A percentile compares a stretch with the other conserved stretches of the same genome.
phyloP scores from a whole-genome alignment of 2,888 invertebrate genomes.

The Agonopterix arenella region DNA sequence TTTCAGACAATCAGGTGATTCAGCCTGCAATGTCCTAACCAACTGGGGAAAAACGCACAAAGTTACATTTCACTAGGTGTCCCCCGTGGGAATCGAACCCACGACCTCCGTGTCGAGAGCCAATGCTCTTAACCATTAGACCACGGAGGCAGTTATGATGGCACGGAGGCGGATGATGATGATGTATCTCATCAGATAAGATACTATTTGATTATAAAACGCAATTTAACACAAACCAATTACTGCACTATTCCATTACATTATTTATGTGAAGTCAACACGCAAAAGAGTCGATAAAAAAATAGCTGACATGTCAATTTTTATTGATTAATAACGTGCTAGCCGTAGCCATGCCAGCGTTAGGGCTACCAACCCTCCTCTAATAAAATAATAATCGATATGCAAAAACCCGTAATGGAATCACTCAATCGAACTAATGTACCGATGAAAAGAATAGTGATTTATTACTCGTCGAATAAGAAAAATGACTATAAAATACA shows the following conservation, averaged over 20 bases:
- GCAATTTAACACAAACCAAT: too few relatives aligned
- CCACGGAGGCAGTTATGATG: too few relatives aligned
- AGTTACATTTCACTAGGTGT: too few relatives aligned
- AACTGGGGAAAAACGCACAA: too few relatives aligned
- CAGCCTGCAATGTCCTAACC: too few relatives aligned
- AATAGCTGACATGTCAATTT: constrained; percentile 1
- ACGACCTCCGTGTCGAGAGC: too few relatives aligned
- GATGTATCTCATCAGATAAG: too few relatives aligned
- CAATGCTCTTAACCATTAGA: too few relatives aligned
- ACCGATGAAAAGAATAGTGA: constrained; percentile 59
- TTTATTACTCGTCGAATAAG: constrained; percentile 66
- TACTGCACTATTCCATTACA: not conserved
- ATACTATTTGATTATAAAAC: too few relatives aligned
- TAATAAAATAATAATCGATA: constrained; percentile 53
- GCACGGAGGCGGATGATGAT: too few relatives aligned
- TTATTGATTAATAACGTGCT: constrained; percentile 7
- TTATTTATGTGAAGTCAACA: not conserved
- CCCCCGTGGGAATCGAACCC: too few relatives aligned
- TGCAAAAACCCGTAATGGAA: constrained; percentile 71
- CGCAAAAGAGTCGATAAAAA: not conserved
- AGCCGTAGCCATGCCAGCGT: constrained; percentile 1
- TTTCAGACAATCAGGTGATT: too few relatives aligned
- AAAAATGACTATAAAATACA: constrained; percentile 70
- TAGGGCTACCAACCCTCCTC: constrained; percentile 13
- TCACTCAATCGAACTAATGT: constrained; percentile 72